phyloP scores from a whole-genome alignment of 2,888 invertebrate species.

The Balanococcus diminutus region DNA sequence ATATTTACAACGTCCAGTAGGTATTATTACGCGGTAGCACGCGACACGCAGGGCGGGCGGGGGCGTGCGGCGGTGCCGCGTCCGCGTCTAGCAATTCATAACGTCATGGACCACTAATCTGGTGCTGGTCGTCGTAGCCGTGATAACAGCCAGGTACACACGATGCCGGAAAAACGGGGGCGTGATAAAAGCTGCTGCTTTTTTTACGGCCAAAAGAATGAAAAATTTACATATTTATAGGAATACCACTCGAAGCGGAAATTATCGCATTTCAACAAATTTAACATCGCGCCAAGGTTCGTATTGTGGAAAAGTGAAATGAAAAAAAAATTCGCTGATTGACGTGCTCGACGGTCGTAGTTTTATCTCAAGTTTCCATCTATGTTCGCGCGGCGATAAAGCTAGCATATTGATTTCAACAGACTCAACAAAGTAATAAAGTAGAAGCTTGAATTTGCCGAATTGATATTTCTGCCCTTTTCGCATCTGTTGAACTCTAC shows the following conservation, averaged over 20 bases:
- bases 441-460: neutral
- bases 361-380: neutral
- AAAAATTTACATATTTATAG: conserved; percentile 22
- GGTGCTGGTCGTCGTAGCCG: neutral
- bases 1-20: neutral
- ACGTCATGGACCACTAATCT: conserved; percentile 15
- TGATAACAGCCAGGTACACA: neutral
- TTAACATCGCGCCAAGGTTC: neutral
- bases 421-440: neutral
- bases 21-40: conserved; percentile 3
- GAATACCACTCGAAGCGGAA: neutral
- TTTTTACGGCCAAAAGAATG: neutral
- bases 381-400: no score
- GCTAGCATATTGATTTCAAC: neutral
- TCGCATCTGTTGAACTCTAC: neutral
- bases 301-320: neutral
- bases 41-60: neutral
- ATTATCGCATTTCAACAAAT: conserved; percentile 1
- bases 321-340: neutral
- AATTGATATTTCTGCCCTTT: neutral
- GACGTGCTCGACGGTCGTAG: neutral
- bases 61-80: neutral
- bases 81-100: neutral
- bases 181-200: neutral
- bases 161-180: conserved; percentile 10